A percentile compares a stretch with the other conserved stretches of the same genome.
Evolutionary conservation across 2,888 invertebrate species (phyloP).

Genomic region (Andrena bicolor): DNA sequence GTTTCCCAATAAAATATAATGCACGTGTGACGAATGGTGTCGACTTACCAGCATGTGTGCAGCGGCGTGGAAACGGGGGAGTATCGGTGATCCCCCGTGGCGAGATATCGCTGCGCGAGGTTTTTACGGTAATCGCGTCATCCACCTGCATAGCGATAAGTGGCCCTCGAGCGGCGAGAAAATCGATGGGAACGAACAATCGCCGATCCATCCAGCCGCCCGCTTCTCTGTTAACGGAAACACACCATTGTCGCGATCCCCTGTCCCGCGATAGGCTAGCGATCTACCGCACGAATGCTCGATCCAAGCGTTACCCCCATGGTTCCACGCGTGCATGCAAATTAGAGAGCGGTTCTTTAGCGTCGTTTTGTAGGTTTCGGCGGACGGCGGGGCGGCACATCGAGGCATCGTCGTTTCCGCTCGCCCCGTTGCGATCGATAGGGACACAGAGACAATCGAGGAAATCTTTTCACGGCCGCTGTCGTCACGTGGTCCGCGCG

Average conservation of each 20-base stretch:
- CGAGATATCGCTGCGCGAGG: conserved; percentile 31
- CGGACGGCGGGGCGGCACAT: conserved; percentile 6
- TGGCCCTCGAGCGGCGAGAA: conserved; percentile 33
- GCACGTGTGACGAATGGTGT: background rate
- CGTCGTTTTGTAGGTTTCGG: conserved; percentile 10
- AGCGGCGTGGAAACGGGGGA: background rate
- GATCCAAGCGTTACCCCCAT: conserved; percentile 28
- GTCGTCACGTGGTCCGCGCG: conserved; percentile 59
- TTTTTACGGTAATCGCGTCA: conserved; percentile 14
- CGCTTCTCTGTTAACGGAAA: conserved; percentile 53
- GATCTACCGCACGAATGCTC: conserved; percentile 17
- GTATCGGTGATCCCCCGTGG: background rate
- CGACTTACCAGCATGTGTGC: conserved; percentile 27
- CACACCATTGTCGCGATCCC: background rate
- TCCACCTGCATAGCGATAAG: conserved; percentile 55
- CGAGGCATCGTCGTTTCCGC: conserved; percentile 41
- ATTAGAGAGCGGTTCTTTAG: background rate
- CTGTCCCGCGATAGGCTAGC: conserved; percentile 15
- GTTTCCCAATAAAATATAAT: background rate
- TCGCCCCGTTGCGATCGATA: conserved; percentile 54
- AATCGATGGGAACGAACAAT: conserved; percentile 36
- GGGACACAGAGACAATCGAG: conserved; percentile 53
- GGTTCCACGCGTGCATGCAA: background rate
- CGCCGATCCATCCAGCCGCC: conserved; percentile 31
- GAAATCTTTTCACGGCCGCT: conserved; percentile 70